Base-by-base conservation (phyloP, 2,113 vertebrate species). In the Haemorhous mexicanus region DNA sequence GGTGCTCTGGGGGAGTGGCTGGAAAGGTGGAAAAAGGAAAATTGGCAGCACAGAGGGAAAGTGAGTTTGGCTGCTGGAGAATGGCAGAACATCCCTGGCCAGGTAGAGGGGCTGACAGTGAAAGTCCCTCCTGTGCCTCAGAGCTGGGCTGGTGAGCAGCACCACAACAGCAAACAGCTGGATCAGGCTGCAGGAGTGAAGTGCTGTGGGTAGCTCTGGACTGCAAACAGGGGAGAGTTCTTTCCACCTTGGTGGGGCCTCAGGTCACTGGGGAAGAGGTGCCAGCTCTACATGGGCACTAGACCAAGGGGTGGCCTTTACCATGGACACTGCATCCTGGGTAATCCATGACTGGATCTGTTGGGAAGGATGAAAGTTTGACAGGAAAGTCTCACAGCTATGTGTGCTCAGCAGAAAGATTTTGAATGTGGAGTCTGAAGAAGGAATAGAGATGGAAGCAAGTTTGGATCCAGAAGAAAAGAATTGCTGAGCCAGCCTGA, bases 181-280 rank as follows among this genome's bases (percentile, higher is more conserved):
- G 13, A 2, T 2, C 11, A 5, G 43, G 73, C 73, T 37, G 55
- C 43, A 59, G 2, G 41, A 4, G 32, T 9, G 3, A 7, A 6
- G 33, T 7, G 69, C 5, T 30, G 33, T 0, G 3, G 69, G 50
- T 1, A 14, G 18, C 2, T 23, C 19, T 47, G 55, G 10, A 7
- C 41, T 46, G 41, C 19, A 13, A 17, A 30, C 53, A 58, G 28
- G 26, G 53, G 4, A 28, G 6, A 35, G 33, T 3, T 11, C 10
- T 15, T 10, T 13, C 33, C 11, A 28, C 10, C 53, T 2, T 35
- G 53, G 32, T 15, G 50, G 17, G 18, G 32, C 32, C 53, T 46
- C 53, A 46, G 33, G 8, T 7, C 53, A 59, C 2, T 2, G 10
- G 44, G 44, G n/a, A 47, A 7, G 20, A 61, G 56, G 32, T 14